Evolutionary conservation across 2,797 vertebrate genomes (phyloP).

Genomic region (Fistularia tabacaria): DNA sequence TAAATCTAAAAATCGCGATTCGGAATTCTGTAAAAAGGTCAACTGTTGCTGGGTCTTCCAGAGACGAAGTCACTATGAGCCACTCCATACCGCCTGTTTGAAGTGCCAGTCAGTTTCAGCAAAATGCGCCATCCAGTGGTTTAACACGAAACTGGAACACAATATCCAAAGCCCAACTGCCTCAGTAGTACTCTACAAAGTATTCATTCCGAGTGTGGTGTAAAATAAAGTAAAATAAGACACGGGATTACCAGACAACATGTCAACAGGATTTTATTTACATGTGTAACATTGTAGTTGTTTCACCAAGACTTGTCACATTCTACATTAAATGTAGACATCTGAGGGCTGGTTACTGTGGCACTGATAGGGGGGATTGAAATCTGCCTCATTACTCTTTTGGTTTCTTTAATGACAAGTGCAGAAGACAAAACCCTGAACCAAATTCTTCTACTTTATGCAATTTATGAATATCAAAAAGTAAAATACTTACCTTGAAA

Average conservation of each 20-base stretch:
- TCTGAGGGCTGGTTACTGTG: constrained; percentile 11
- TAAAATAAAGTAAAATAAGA: neutral
- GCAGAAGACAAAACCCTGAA: constrained; percentile 18
- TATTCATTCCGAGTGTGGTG: neutral
- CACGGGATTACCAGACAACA: constrained; percentile 4
- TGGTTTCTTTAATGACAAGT: constrained; percentile 15
- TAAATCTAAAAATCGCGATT: too few species aligned
- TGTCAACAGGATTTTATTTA: constrained; percentile 76
- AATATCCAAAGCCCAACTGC: too few species aligned
- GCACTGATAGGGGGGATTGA: constrained; percentile 20
- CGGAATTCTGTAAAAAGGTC: too few species aligned
- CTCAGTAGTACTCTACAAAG: too few species aligned
- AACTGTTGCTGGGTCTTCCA: too few species aligned
- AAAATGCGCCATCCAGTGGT: too few species aligned
- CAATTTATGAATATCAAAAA: constrained; percentile 47
- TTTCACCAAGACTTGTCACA: constrained; percentile 52
- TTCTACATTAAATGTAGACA: constrained; percentile 32
- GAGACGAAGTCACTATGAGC: too few species aligned
- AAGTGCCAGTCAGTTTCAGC: too few species aligned
- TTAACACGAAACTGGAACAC: too few species aligned
- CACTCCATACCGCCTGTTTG: too few species aligned
- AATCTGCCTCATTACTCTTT: constrained; percentile 1
- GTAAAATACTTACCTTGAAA: constrained; percentile 80
- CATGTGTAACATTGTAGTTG: constrained; percentile 64
- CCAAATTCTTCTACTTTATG: constrained; percentile 3